These are phyloP conservation scores for Oreortyx pictus DNA, from an alignment of 2,797 vertebrate species.

Conservation along the genomic window DNA sequence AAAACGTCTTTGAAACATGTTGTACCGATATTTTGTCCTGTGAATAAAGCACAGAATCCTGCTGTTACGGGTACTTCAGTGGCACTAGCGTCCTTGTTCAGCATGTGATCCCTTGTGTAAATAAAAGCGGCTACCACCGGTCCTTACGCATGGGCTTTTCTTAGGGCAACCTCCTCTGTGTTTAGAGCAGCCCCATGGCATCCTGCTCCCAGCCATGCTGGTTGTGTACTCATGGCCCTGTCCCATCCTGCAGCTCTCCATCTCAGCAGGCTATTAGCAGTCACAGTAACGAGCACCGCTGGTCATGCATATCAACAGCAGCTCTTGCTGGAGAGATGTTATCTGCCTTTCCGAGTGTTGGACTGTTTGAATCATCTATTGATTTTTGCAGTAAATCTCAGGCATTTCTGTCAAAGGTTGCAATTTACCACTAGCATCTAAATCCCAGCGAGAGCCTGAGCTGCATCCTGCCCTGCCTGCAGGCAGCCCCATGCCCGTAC, in stretches of 20 bases:
- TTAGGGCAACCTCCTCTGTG: neutral
- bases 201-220: neutral
- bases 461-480: neutral
- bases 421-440: slow-evolving; percentile 55
- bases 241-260: neutral
- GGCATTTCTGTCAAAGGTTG: slow-evolving; percentile 49
- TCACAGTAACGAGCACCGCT: neutral
- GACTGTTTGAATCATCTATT: slow-evolving; percentile 29
- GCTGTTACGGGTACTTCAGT: slow-evolving; percentile 81
- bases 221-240: neutral
- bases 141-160: slow-evolving; percentile 34
- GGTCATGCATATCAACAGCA: neutral
- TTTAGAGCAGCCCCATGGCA: neutral
- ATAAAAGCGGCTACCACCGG: slow-evolving; percentile 72
- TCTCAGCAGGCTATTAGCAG: neutral
- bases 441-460: neutral
- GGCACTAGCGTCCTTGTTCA: slow-evolving; percentile 64
- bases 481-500: neutral
- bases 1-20: slow-evolving; percentile 41
- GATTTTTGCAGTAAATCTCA: slow-evolving; percentile 24
- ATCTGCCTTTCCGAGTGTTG: neutral
- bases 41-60: slow-evolving; percentile 83
- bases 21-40: slow-evolving; percentile 66
- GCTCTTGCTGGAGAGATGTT: neutral
- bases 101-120: slow-evolving; percentile 75